Evolutionary conservation across 1,140 invertebrate genomes (phyloP).

Genomic region (Bombus superbus): DNA sequence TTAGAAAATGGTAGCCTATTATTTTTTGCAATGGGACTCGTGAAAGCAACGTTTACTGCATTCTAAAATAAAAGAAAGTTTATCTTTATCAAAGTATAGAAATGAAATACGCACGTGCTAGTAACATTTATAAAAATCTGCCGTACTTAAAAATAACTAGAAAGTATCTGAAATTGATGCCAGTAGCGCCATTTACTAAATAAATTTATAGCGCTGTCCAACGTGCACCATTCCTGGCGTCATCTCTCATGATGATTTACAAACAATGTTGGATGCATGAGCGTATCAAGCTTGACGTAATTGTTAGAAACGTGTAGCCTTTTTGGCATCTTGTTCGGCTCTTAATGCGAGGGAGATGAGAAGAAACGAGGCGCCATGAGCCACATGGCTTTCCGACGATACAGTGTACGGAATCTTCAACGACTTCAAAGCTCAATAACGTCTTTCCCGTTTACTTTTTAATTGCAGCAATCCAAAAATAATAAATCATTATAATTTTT

Average conservation of each 20-base stretch:
- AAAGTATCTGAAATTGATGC: no score
- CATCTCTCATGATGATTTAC: not conserved
- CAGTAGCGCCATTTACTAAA: not conserved
- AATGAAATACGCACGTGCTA: not conserved
- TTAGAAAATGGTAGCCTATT: not conserved
- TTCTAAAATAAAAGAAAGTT: not conserved
- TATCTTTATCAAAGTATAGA: not conserved
- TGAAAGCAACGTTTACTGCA: not conserved
- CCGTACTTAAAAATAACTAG: no score
- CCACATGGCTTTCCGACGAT: slow-evolving; percentile 32
- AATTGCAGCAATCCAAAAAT: not conserved
- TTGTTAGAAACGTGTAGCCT: not conserved
- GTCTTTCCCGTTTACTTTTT: not conserved
- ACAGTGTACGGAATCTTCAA: not conserved
- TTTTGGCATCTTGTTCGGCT: not conserved
- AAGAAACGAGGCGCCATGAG: slow-evolving; percentile 32
- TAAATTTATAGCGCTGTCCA: not conserved
- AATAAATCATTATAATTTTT: not conserved
- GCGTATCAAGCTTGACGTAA: slow-evolving; percentile 5
- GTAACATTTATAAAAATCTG: not conserved
- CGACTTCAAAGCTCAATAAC: not conserved
- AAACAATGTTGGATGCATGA: not conserved
- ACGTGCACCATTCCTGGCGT: no score
- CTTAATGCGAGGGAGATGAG: not conserved
- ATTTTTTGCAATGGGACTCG: not conserved